phyloP scores from a whole-genome alignment of 2,797 vertebrate genomes.

The Lindbergichthys nudifrons region DNA sequence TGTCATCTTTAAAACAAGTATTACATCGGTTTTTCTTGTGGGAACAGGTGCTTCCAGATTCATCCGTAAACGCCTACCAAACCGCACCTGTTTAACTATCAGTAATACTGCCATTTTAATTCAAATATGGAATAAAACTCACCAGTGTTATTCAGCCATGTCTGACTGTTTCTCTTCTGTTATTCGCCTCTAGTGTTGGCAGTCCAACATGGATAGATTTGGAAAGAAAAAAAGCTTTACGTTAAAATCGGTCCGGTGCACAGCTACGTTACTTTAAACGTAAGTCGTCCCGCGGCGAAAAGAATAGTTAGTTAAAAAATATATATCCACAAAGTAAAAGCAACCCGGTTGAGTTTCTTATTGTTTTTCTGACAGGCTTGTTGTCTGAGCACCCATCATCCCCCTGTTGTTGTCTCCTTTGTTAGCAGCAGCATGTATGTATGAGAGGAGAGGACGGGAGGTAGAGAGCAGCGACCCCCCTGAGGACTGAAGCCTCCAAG shows the following conservation, averaged over 20 bases:
- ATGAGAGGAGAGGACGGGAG: conserved; percentile 31
- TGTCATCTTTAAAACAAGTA: not conserved
- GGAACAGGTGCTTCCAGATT: conserved; percentile 58
- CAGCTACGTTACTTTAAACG: conserved; percentile 13
- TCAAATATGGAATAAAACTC: conserved; percentile 28
- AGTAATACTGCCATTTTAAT: not conserved
- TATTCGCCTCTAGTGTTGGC: conserved; percentile 33
- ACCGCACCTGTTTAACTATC: not conserved
- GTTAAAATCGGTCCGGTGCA: conserved; percentile 26
- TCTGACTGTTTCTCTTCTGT: conserved; percentile 11
- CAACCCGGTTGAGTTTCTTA: conserved; percentile 11
- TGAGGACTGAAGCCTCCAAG: not conserved
- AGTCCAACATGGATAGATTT: conserved; percentile 36
- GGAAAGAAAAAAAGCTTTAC: conserved; percentile 4
- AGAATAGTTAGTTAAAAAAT: not conserved
- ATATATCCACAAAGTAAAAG: not conserved
- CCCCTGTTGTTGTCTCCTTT: conserved; percentile 72
- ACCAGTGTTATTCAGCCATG: conserved; percentile 48
- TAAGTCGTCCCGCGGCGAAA: conserved; percentile 11
- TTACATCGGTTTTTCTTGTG: conserved; percentile 4
- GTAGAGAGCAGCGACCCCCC: conserved; percentile 21
- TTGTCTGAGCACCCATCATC: conserved; percentile 55
- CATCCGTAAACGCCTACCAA: conserved; percentile 7
- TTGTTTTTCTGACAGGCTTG: conserved; percentile 38
- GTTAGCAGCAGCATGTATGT: conserved; percentile 63